Conservation (phyloP, 2,888 invertebrate genomes). For the Fragum fragum region DNA sequence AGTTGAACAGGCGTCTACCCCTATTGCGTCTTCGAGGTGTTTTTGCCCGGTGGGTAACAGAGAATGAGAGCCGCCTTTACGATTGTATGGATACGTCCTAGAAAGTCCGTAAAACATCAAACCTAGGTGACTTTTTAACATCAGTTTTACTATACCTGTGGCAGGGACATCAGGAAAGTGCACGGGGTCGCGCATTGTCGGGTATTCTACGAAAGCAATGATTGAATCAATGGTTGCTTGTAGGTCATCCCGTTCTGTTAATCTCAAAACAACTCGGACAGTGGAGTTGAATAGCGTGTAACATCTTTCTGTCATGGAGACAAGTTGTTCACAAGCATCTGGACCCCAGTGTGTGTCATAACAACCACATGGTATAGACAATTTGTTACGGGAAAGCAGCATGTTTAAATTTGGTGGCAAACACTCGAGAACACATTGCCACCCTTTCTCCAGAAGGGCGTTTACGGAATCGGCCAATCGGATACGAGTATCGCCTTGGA, state of each 20-base stretch:
- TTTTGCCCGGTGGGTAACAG: constrained; percentile 49
- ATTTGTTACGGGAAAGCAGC: constrained; percentile 52
- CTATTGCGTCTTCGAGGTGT: constrained; percentile 54
- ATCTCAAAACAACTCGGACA: constrained; percentile 54
- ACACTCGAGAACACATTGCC: constrained; percentile 63
- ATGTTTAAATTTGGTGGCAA: constrained; percentile 63
- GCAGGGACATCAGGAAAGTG: constrained; percentile 63
- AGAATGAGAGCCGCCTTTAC: constrained; percentile 45
- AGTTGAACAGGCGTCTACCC: constrained; percentile 54
- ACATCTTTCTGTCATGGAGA: constrained; percentile 60
- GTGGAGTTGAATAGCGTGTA: constrained; percentile 62
- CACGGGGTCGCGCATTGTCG: constrained; percentile 57
- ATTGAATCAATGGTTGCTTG: constrained; percentile 61
- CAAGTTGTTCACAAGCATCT: constrained; percentile 54
- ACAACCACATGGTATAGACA: constrained; percentile 53
- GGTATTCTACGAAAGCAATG: constrained; percentile 60
- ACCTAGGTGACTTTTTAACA: constrained; percentile 61
- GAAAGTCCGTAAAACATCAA: constrained; percentile 54
- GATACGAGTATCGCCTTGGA: constrained; percentile 63
- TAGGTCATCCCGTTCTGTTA: constrained; percentile 60
- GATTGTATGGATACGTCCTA: constrained; percentile 57
- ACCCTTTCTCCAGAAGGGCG: constrained; percentile 57
- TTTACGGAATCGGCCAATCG: constrained; percentile 38
- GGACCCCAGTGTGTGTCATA: constrained; percentile 64
- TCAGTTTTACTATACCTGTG: constrained; percentile 52